These are phyloP conservation scores for Ormyrus pomaceus DNA, from an alignment of 2,888 invertebrate species.

Conservation along the genomic window DNA sequence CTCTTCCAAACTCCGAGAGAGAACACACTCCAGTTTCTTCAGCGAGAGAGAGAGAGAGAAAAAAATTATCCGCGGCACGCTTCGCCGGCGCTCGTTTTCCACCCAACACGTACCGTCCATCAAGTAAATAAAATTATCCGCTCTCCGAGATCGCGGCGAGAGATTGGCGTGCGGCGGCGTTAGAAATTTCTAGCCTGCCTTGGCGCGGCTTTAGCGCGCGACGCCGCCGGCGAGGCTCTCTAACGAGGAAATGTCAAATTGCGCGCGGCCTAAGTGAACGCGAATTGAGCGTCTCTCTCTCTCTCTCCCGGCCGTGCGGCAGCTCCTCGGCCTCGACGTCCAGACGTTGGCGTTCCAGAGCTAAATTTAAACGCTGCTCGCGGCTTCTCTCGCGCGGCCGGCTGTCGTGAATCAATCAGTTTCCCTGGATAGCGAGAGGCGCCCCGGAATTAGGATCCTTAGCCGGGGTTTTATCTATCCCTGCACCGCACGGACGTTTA, in stretches of 20 bases:
- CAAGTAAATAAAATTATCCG: too few species aligned
- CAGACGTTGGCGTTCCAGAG: constrained; percentile 17
- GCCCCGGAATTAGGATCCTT: not conserved
- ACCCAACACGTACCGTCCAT: too few species aligned
- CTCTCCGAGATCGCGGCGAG: too few species aligned
- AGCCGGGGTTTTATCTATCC: too few species aligned
- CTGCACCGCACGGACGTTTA: too few species aligned
- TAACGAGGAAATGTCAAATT: constrained; percentile 60
- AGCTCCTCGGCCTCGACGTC: constrained; percentile 36
- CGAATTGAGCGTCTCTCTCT: constrained; percentile 50
- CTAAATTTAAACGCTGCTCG: constrained; percentile 30
- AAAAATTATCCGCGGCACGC: too few species aligned
- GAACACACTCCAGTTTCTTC: too few species aligned
- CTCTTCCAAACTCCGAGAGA: too few species aligned
- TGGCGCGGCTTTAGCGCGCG: constrained; percentile 7
- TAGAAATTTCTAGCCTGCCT: constrained; percentile 3
- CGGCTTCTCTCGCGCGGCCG: too few species aligned
- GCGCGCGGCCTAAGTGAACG: constrained; percentile 48
- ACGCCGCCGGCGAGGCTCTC: constrained; percentile 21
- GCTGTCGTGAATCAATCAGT: not conserved
- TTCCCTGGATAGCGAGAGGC: not conserved
- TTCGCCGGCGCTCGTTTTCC: too few species aligned
- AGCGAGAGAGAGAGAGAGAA: too few species aligned
- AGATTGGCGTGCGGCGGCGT: not conserved
- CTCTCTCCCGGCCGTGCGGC: not conserved